These are phyloP conservation scores for Pollenia labialis DNA, from an alignment of 2,888 invertebrate species.

Conservation along the genomic window DNA sequence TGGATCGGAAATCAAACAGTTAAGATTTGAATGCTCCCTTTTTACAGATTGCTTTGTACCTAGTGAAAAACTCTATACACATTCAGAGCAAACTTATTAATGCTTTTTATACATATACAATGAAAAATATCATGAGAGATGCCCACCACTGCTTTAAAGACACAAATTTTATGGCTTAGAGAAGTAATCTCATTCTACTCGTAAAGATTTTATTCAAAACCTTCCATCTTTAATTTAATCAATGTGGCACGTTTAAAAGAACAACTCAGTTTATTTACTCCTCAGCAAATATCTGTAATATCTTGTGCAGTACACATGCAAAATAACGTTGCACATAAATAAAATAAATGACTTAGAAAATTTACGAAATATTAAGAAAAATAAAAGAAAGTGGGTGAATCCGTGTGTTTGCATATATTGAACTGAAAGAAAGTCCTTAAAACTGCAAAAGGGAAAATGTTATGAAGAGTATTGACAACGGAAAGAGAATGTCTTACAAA, in stretches of 20 bases:
- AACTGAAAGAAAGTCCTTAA: constrained; percentile 19
- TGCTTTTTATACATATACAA: too few species aligned
- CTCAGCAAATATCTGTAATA: background rate
- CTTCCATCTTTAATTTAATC: background rate
- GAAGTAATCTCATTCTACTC: too few species aligned
- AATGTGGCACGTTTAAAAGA: background rate
- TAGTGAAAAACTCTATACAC: too few species aligned
- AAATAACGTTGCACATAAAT: background rate
- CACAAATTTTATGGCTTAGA: too few species aligned
- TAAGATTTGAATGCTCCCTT: too few species aligned
- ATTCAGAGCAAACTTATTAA: too few species aligned
- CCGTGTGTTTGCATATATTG: background rate
- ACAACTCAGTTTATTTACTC: background rate
- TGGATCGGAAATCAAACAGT: too few species aligned
- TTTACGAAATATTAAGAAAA: constrained; percentile 12
- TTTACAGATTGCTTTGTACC: too few species aligned
- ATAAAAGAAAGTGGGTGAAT: background rate
- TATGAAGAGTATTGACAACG: constrained; percentile 24
- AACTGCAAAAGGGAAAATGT: background rate
- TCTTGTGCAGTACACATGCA: background rate
- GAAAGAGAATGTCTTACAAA: background rate
- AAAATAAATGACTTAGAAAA: constrained; percentile 20
- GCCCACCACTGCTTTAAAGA: too few species aligned
- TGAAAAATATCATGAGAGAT: too few species aligned
- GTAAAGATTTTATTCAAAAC: background rate